phyloP scores from a whole-genome alignment of 2,888 invertebrate genomes.

The Hypolimnas misippus region DNA sequence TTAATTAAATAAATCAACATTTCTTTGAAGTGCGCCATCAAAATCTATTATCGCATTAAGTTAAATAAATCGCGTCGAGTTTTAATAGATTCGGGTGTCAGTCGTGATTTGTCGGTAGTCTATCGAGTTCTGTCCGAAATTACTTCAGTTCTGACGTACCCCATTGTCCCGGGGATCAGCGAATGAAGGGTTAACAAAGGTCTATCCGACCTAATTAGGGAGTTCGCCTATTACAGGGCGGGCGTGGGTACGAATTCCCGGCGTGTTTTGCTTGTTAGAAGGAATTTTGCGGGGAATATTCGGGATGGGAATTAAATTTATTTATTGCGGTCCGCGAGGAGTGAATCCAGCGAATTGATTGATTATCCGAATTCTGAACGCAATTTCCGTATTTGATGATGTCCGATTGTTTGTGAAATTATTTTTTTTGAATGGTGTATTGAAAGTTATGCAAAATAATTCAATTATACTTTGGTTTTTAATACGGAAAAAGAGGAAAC shows the following conservation, averaged over 20 bases:
- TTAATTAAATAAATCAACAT: no score
- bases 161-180: constrained; percentile 41
- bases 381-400: constrained; percentile 4
- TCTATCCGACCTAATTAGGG: constrained; percentile 55
- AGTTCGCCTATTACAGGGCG: constrained; percentile 41
- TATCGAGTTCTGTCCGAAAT: constrained; percentile 30
- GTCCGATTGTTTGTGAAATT: background rate
- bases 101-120: constrained; percentile 30
- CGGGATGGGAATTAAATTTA: constrained; percentile 26
- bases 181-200: constrained; percentile 43
- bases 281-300: constrained; percentile 33
- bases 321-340: constrained; percentile 24
- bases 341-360: constrained; percentile 5
- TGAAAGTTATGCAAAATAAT: no score
- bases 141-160: constrained; percentile 27
- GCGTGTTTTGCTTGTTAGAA: constrained; percentile 41
- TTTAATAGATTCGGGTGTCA: constrained; percentile 42
- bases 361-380: background rate
- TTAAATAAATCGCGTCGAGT: constrained; percentile 41
- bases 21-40: background rate
- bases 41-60: constrained; percentile 13
- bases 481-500: no score
- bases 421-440: background rate
- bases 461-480: no score
- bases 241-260: constrained; percentile 37